A percentile compares a stretch with the other conserved stretches of the same genome.
Conservation (phyloP, 2,888 invertebrate genomes). For the Xylota sylvarum region DNA sequence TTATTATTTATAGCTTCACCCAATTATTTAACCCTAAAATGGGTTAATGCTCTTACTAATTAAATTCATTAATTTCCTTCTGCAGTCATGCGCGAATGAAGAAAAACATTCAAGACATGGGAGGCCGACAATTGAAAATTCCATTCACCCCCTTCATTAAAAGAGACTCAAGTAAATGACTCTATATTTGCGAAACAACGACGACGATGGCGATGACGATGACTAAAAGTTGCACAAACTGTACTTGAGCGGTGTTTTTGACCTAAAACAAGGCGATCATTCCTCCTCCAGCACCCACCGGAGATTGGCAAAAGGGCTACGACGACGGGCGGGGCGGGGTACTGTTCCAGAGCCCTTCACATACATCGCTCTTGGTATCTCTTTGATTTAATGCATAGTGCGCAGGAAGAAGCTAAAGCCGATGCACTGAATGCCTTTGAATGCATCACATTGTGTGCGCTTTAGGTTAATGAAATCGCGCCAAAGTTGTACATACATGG, state of each 20-base stretch:
- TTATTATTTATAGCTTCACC: constrained; percentile 54
- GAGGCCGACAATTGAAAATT: constrained; percentile 35
- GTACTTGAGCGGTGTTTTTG: constrained; percentile 66
- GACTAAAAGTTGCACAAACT: constrained; percentile 55
- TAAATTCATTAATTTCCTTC: constrained; percentile 65
- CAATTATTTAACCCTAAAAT: constrained; percentile 71
- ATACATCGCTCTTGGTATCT: not conserved
- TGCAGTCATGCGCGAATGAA: constrained; percentile 39
- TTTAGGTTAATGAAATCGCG: constrained; percentile 72
- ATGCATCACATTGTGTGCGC: constrained; percentile 64
- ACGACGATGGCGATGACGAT: constrained; percentile 3
- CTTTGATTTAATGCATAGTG: constrained; percentile 46
- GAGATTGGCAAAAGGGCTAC: constrained; percentile 42
- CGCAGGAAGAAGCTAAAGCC: constrained; percentile 13
- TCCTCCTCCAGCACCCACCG: constrained; percentile 51
- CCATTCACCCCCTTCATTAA: constrained; percentile 17
- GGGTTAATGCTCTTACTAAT: constrained; percentile 70
- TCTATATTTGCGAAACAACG: constrained; percentile 11
- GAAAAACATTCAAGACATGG: constrained; percentile 25
- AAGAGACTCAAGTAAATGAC: not conserved
- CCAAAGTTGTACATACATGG: constrained; percentile 48
- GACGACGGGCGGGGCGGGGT: not conserved
- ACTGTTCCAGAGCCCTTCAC: constrained; percentile 50
- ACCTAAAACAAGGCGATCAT: constrained; percentile 62
- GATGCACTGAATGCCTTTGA: constrained; percentile 29